Conservation (phyloP, 2,113 vertebrate species). For the Melospiza melodia region DNA sequence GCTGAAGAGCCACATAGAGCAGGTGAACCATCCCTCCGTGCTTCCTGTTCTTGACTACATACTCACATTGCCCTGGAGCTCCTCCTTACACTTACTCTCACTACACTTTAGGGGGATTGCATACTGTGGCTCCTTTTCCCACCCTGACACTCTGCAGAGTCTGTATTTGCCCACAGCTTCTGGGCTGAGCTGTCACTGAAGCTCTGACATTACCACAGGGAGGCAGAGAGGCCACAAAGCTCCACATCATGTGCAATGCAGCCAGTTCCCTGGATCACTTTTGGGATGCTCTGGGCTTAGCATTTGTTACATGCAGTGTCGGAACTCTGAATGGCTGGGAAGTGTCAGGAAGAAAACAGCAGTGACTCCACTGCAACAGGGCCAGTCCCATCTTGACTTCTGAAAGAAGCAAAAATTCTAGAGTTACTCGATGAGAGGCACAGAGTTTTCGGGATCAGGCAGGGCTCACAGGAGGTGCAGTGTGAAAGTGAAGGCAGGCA, state of each 20-base stretch:
- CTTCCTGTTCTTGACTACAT: not conserved
- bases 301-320: not conserved
- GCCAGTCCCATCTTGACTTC: not conserved
- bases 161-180: not conserved
- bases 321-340: not conserved
- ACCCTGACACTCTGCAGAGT: not conserved
- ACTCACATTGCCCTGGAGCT: not conserved
- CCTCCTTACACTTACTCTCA: not conserved
- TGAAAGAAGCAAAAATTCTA: not conserved
- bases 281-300: not conserved
- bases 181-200: not conserved
- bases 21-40: not conserved
- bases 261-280: not conserved
- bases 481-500: not conserved
- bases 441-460: not conserved
- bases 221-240: not conserved
- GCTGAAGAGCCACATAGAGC: not conserved
- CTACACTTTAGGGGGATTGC: rapidly evolving
- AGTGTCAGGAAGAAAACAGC: not conserved
- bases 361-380: not conserved
- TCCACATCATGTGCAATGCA: rapidly evolving
- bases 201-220: not conserved
- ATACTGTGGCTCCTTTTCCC: not conserved
- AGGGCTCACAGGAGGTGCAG: not conserved
- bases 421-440: not conserved